These are phyloP conservation scores for Trichacis sp. DNA, from an alignment of 2,888 invertebrate genomes.

Conservation along the genomic window DNA sequence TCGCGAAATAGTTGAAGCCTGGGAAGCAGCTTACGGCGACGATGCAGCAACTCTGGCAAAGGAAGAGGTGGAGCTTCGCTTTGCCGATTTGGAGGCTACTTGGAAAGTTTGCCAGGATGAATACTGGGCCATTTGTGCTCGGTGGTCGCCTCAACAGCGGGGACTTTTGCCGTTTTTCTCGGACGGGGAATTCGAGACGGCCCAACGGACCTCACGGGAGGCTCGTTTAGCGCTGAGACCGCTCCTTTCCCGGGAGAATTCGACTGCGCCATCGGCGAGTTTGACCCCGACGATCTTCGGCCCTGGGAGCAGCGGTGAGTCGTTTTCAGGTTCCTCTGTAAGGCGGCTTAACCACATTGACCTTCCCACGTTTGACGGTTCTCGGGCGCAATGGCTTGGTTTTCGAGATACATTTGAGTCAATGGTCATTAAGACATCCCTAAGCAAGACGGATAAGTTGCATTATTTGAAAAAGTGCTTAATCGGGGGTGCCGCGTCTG, in stretches of 20 bases:
- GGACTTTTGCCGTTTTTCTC: not conserved
- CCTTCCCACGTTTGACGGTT: slow-evolving; percentile 13
- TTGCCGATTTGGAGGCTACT: not conserved
- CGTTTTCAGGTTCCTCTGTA: slow-evolving; percentile 1
- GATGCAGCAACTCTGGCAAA: not conserved
- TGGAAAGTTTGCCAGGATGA: not conserved
- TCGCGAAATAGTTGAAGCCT: not conserved
- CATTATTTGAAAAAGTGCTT: slow-evolving; percentile 18
- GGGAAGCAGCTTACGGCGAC: not conserved
- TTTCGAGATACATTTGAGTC: slow-evolving; percentile 17
- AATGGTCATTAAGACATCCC: slow-evolving; percentile 13
- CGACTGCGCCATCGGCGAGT: not conserved
- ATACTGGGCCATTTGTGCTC: not conserved
- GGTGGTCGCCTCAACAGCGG: not conserved
- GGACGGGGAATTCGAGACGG: not conserved
- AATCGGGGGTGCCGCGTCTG: slow-evolving; percentile 5
- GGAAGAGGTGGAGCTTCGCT: not conserved
- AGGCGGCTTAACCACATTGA: slow-evolving; percentile 3
- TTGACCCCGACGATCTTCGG: not conserved
- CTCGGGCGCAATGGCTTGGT: not conserved
- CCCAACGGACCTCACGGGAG: not conserved
- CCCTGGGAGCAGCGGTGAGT: no score
- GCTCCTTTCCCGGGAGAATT: not conserved
- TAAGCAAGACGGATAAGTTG: slow-evolving; percentile 14
- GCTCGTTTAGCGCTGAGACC: not conserved